Conservation (phyloP, 2,888 invertebrate species). For the Dasypolia templi region DNA sequence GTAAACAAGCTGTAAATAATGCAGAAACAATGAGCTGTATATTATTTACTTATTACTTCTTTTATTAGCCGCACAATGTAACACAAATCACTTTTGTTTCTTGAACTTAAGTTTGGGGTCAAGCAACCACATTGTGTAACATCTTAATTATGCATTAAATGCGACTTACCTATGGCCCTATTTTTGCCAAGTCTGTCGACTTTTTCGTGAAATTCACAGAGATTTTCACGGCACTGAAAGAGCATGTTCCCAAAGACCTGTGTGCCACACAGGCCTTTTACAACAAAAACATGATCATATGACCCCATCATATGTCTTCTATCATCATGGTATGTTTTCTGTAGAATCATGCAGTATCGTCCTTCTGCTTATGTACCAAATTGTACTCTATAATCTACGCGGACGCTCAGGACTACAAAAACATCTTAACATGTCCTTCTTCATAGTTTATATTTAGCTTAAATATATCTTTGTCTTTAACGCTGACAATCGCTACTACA, state of each 20-base stretch:
- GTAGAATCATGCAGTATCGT: not conserved
- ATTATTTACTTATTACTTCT: conserved; percentile 35
- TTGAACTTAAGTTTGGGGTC: conserved; percentile 29
- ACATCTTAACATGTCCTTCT: not conserved
- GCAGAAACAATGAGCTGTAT: conserved; percentile 38
- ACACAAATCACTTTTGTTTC: conserved; percentile 16
- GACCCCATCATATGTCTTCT: no score
- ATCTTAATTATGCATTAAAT: not conserved
- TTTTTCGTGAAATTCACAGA: not conserved
- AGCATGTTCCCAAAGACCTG: no score
- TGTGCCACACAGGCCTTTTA: no score
- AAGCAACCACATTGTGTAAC: not conserved
- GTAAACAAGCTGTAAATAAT: conserved; percentile 43
- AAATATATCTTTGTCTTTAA: not conserved
- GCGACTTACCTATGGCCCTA: not conserved
- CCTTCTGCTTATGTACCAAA: not conserved
- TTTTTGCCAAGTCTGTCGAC: not conserved
- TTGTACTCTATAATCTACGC: not conserved
- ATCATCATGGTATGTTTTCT: not conserved
- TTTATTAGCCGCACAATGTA: conserved; percentile 39
- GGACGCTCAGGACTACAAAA: not conserved
- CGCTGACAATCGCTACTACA: conserved; percentile 17
- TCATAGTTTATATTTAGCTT: not conserved
- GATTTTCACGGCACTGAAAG: not conserved
- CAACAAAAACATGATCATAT: no score